Evolutionary conservation across 2,888 invertebrate genomes (phyloP), one percentile per base, ranked within the genome.

Genomic region (Drosophila mimica): DNA sequence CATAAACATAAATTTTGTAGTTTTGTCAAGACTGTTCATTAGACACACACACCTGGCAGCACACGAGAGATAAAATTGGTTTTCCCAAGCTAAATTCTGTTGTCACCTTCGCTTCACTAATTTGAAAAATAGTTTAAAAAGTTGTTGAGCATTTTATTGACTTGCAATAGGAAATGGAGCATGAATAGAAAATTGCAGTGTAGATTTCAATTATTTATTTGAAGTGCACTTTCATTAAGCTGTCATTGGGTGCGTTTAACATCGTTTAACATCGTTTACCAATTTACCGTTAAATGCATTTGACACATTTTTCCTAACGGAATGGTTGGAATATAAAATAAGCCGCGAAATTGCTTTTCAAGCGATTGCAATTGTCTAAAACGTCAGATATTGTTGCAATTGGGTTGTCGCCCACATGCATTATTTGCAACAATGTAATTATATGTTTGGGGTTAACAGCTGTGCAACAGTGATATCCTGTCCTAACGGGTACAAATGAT

Each of bases 351-450:
- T 33, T 28, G 28, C 17, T 28, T 17, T 49, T 17, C 9, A 25
- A 28, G 5, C 28, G 15, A 20, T n/a, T 38, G 30, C 4, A 40
- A 68, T 52, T 58, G 61, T 38, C 36, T 53, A 58, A 15, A 46
- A 15, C 25, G 46, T 20, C 43, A 11, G 11, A 43, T 11, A 20
- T 43, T 54, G 52, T 48, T 11, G 51, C 58, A 65, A 66, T 73
- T 74, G 70, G 46, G 33, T 67, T 62, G 28, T 79, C 64, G 28
- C 82, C 64, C 64, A 58, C 60, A 70, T 68, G 68, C 49, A 68
- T 64, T 68, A 20, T 49, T 74, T 70, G 59, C 63, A 65, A 73
- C 62, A 70, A 70, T 64, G 66, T 61, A 82, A 82, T 76, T 76
- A 77, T 68, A 65, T 68, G 51, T 54, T 68, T 62, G 56, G 38